phyloP scores from a whole-genome alignment of 2,888 invertebrate species.

The Mythimna impura region DNA sequence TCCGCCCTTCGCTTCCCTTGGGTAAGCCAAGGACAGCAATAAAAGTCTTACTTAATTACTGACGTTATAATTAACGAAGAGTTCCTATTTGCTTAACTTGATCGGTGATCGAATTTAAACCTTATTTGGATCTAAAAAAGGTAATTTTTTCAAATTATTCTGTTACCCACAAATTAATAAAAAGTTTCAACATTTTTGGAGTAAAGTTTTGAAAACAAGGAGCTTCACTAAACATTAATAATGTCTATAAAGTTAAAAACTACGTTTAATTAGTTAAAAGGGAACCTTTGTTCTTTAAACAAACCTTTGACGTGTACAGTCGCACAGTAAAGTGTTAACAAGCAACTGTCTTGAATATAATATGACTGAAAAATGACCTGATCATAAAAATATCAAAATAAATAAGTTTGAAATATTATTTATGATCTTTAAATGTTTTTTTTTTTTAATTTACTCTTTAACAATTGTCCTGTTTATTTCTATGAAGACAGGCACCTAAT shows the following conservation, averaged over 20 bases:
- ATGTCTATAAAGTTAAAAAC: constrained; percentile 45
- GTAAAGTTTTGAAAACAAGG: constrained; percentile 51
- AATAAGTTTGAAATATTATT: not conserved
- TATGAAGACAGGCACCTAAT: not conserved
- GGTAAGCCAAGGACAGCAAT: constrained; percentile 83
- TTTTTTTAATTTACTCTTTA: constrained; percentile 1
- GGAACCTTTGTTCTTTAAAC: constrained; percentile 44
- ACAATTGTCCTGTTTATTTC: not conserved
- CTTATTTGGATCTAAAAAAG: constrained; percentile 36
- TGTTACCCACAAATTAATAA: constrained; percentile 30
- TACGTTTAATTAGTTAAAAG: constrained; percentile 44
- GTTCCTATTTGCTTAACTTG: constrained; percentile 68
- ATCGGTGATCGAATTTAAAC: constrained; percentile 59
- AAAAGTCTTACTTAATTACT: constrained; percentile 83
- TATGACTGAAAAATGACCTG: not conserved
- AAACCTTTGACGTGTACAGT: constrained; percentile 35
- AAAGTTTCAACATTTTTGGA: constrained; percentile 48
- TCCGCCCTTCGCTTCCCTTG: constrained; percentile 86
- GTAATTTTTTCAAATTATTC: constrained; percentile 16
- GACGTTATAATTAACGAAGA: constrained; percentile 75
- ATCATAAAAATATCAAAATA: not conserved
- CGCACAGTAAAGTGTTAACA: constrained; percentile 37
- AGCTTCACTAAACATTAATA: constrained; percentile 49
- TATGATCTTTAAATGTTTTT: not conserved
- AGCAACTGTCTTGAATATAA: not conserved